These are phyloP conservation scores for Sceliomorpha sp. DNA, from an alignment of 2,888 invertebrate species.

Conservation along the genomic window DNA sequence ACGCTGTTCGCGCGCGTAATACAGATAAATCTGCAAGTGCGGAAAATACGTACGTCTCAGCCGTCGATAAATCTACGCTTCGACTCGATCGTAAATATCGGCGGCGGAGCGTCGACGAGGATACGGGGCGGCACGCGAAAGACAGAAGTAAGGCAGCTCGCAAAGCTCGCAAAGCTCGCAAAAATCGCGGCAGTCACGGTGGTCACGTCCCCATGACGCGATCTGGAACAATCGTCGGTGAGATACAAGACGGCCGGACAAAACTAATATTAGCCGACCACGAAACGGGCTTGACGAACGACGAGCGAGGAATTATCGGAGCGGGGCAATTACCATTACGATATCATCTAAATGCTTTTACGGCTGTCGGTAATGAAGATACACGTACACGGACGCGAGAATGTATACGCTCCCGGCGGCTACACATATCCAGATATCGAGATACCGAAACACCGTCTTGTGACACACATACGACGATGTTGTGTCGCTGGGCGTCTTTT, in stretches of 20 bases:
- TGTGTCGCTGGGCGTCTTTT: conserved; percentile 21
- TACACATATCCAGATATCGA: conserved; percentile 3
- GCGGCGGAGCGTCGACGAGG: conserved; percentile 6
- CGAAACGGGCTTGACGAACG: conserved; percentile 11
- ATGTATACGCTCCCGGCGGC: neutral
- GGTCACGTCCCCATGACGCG: conserved; percentile 41
- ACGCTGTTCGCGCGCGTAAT: conserved; percentile 13
- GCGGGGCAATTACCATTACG: conserved; percentile 69
- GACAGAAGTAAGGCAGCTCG: neutral
- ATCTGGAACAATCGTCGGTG: conserved; percentile 29
- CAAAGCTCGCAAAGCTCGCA: neutral
- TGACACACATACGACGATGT: conserved; percentile 18
- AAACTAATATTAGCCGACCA: conserved; percentile 33
- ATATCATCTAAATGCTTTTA: conserved; percentile 75
- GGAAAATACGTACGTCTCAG: conserved; percentile 17
- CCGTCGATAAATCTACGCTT: conserved; percentile 28
- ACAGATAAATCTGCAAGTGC: conserved; percentile 30
- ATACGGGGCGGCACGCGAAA: conserved; percentile 6
- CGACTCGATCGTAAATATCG: conserved; percentile 17
- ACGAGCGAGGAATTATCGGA: conserved; percentile 61
- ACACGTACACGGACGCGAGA: conserved; percentile 17
- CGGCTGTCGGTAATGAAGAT: conserved; percentile 70
- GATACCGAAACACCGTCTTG: conserved; percentile 17
- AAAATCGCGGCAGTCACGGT: conserved; percentile 31
- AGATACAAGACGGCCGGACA: conserved; percentile 6